These are phyloP conservation scores for Thalassaphorura encarpata DNA, from an alignment of 1,140 invertebrate genomes.

Conservation along the genomic window DNA sequence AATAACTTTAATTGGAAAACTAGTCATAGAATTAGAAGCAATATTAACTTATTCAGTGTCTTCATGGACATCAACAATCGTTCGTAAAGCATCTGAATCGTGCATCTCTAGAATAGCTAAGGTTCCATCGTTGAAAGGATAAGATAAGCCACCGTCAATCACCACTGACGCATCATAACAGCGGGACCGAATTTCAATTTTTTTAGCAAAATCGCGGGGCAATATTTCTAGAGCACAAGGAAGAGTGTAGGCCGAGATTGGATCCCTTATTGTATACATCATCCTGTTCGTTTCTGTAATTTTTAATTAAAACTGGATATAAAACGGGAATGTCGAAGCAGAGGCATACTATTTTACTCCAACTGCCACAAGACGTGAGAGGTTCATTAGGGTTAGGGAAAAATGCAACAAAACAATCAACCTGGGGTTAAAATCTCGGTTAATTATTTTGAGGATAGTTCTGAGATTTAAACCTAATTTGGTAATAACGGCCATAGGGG, in stretches of 20 bases:
- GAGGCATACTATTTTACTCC: background rate
- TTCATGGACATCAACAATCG: slow-evolving; percentile 46
- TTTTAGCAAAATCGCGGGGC: slow-evolving; percentile 54
- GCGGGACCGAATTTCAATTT: slow-evolving; percentile 68
- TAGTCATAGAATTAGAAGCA: background rate
- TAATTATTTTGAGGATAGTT: no score
- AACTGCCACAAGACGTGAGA: background rate
- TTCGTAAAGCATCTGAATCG: slow-evolving; percentile 76
- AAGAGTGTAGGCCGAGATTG: slow-evolving; percentile 69
- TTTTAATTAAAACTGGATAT: no score
- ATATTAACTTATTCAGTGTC: slow-evolving; percentile 1
- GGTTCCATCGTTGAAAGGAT: slow-evolving; percentile 89
- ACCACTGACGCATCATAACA: slow-evolving; percentile 91
- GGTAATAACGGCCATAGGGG: no score
- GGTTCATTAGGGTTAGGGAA: background rate
- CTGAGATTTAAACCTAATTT: no score
- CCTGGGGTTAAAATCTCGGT: slow-evolving; percentile 47
- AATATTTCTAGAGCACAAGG: slow-evolving; percentile 56
- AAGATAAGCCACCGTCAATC: slow-evolving; percentile 91
- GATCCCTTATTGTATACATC: slow-evolving; percentile 85
- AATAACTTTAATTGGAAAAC: background rate
- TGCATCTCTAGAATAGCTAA: slow-evolving; percentile 69
- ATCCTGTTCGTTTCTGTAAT: slow-evolving; percentile 59
- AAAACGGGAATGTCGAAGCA: background rate
- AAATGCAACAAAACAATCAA: slow-evolving; percentile 34